Evolutionary conservation across 1,140 invertebrate species (phyloP).

Genomic region (Stegodyphus dumicola): DNA sequence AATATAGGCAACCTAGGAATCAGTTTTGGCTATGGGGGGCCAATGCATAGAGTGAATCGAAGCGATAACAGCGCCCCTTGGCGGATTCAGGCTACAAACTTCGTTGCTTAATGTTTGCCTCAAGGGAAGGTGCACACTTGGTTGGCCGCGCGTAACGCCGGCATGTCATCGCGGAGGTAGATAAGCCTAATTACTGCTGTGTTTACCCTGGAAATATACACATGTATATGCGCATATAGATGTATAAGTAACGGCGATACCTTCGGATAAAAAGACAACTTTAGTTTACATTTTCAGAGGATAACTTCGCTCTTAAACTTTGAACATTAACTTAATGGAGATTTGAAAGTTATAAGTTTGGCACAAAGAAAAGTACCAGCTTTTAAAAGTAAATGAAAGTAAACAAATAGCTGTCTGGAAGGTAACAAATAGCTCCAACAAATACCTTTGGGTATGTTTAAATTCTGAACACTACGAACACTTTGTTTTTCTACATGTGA

Average conservation of each 20-base stretch:
- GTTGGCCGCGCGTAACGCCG: slow-evolving; percentile 22
- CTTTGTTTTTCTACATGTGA: slow-evolving; percentile 17
- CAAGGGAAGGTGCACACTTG: slow-evolving; percentile 27
- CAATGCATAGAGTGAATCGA: slow-evolving; percentile 32
- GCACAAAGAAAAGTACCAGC: slow-evolving; percentile 19
- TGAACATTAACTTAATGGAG: slow-evolving; percentile 58
- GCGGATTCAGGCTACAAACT: slow-evolving; percentile 14
- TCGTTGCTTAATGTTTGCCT: slow-evolving; percentile 51
- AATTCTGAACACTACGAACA: neutral
- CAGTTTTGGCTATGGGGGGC: slow-evolving; percentile 35
- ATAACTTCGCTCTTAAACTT: slow-evolving; percentile 56
- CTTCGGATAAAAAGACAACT: slow-evolving; percentile 46
- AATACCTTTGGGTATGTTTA: slow-evolving; percentile 48
- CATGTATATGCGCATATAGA: slow-evolving; percentile 25
- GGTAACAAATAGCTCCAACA: slow-evolving; percentile 39
- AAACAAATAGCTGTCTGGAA: slow-evolving; percentile 48
- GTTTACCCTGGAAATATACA: slow-evolving; percentile 40
- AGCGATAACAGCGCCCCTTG: slow-evolving; percentile 39
- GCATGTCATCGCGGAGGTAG: slow-evolving; percentile 41
- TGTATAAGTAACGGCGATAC: slow-evolving; percentile 17
- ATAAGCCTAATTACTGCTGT: slow-evolving; percentile 57
- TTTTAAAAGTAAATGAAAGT: slow-evolving; percentile 25
- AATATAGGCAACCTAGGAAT: slow-evolving; percentile 40
- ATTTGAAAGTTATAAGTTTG: slow-evolving; percentile 55
- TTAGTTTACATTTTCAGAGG: slow-evolving; percentile 46